Conservation (phyloP, 2,888 invertebrate species). For the Physocephala rufipes region DNA sequence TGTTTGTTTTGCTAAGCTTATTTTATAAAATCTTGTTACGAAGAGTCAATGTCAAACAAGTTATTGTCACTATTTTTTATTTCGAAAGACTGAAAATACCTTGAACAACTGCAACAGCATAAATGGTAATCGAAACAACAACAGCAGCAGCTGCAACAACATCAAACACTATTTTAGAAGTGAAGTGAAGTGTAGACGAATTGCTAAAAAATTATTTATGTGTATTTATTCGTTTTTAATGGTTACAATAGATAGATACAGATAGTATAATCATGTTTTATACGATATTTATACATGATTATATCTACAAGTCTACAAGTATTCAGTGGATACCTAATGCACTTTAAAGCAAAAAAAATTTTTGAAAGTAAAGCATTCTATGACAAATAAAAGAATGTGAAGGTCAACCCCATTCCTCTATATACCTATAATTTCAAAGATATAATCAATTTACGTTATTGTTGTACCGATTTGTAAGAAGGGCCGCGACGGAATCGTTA, state of each 20-base stretch:
- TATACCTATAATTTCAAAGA: constrained; percentile 21
- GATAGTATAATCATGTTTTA: background rate
- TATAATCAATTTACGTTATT: background rate
- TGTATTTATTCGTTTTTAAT: background rate
- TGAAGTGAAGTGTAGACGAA: constrained; percentile 8
- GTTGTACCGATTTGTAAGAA: background rate
- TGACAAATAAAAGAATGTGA: constrained; percentile 38
- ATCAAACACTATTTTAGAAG: background rate
- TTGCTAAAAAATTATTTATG: background rate
- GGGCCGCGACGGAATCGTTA: background rate
- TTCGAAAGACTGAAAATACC: background rate
- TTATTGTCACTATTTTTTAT: constrained; percentile 38
- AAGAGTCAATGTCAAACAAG: constrained; percentile 41
- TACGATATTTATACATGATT: constrained; percentile 22
- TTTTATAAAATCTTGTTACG: constrained; percentile 1
- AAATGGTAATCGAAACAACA: too few relatives aligned
- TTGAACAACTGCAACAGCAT: too few relatives aligned
- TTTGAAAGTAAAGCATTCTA: constrained; percentile 35
- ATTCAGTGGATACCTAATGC: constrained; percentile 20
- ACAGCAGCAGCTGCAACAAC: background rate
- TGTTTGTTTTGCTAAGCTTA: background rate
- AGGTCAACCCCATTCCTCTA: constrained; percentile 43
- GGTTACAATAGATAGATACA: constrained; percentile 7
- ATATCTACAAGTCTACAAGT: background rate
- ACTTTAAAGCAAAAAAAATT: constrained; percentile 25